Percentiles rank a stretch among this genome's conserved stretches.
These are phyloP conservation scores for Herpetotheres cachinnans DNA, from an alignment of 2,113 vertebrate genomes.

Conservation along the genomic window DNA sequence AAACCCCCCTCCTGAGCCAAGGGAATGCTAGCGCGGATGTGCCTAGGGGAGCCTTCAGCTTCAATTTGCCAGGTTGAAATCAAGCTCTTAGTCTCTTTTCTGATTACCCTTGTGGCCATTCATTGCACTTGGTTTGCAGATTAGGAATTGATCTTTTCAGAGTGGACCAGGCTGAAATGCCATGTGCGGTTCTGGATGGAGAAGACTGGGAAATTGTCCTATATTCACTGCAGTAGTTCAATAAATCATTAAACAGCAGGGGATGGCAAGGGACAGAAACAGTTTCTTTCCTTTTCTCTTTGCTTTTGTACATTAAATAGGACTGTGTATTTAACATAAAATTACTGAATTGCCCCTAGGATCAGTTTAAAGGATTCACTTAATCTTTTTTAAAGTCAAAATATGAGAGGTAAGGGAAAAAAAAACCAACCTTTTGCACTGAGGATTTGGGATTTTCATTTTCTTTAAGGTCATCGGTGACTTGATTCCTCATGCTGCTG, in stretches of 20 bases:
- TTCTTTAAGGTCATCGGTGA: constrained; percentile 51
- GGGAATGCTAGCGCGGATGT: accelerated
- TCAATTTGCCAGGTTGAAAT: background rate
- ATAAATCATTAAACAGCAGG: constrained; percentile 28
- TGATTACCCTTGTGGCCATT: background rate
- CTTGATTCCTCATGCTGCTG: background rate
- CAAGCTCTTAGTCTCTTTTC: background rate
- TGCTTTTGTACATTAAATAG: constrained; percentile 46
- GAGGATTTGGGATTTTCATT: constrained; percentile 60
- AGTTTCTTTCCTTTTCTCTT: constrained; percentile 3
- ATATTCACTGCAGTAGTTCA: background rate
- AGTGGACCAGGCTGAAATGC: background rate
- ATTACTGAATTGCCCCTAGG: constrained; percentile 21
- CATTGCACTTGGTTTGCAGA: background rate
- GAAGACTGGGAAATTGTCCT: background rate
- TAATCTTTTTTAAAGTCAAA: constrained; percentile 53
- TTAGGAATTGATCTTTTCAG: background rate
- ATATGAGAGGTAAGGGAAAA: background rate
- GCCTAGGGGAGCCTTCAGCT: background rate
- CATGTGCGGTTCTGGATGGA: background rate
- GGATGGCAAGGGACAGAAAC: background rate
- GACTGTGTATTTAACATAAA: constrained; percentile 52
- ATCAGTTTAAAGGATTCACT: constrained; percentile 53
- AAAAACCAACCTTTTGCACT: background rate
- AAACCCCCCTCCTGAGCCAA: background rate